Conservation (phyloP, 1,140 invertebrate genomes). For the Ylistrum balloti region DNA sequence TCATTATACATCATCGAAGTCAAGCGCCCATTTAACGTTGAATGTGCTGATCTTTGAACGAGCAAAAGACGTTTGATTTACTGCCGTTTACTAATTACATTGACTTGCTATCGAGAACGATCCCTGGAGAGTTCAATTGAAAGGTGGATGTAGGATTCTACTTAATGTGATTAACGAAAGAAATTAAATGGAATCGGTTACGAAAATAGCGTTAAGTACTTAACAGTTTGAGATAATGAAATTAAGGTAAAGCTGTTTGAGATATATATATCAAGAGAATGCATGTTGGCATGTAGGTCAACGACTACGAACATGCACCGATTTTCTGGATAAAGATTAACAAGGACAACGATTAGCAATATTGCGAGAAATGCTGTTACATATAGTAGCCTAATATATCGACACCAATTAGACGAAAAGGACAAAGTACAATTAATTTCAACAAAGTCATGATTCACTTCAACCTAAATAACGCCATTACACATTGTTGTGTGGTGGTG, state of each 20-base stretch:
- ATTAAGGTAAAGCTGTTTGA: not conserved
- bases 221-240: not conserved
- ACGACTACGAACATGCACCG: too few relatives aligned
- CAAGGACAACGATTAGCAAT: too few relatives aligned
- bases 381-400: too few relatives aligned
- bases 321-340: too few relatives aligned
- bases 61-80: not conserved
- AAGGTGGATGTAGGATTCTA: not conserved
- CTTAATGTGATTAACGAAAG: not conserved
- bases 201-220: not conserved
- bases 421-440: too few relatives aligned
- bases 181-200: not conserved
- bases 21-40: not conserved
- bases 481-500: too few relatives aligned
- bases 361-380: too few relatives aligned
- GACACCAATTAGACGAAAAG: too few relatives aligned
- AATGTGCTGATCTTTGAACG: not conserved
- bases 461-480: too few relatives aligned
- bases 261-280: not conserved
- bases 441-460: too few relatives aligned
- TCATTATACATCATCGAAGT: not conserved
- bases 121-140: not conserved
- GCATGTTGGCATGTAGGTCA: not conserved
- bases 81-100: not conserved
- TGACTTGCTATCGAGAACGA: not conserved